A percentile compares a stretch with the other conserved stretches of the same genome.
Conservation (phyloP, 2,888 invertebrate genomes). For the Geotrupes spiniger region DNA sequence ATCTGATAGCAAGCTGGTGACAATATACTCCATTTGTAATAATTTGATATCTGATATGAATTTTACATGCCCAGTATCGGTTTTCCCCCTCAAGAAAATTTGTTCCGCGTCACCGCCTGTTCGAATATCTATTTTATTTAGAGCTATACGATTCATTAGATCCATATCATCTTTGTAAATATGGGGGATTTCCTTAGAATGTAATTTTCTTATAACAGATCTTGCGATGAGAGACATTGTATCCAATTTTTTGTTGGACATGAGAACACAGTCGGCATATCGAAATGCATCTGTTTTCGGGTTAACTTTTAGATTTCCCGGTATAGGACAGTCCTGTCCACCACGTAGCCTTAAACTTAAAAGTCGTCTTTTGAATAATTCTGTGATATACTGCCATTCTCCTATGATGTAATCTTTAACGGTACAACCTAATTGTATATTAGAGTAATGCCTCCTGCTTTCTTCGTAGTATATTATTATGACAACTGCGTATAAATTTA, state of each 20-base stretch:
- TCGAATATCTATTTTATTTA: no score
- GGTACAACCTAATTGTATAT: constrained; percentile 5
- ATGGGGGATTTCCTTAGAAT: neutral
- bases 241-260: constrained; percentile 5
- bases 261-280: constrained; percentile 3
- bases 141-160: no score
- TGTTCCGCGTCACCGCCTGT: no score
- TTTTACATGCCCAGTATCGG: neutral
- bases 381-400: constrained; percentile 13
- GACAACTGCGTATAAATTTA: constrained; percentile 16
- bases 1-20: neutral
- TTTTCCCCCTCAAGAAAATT: constrained; percentile 1
- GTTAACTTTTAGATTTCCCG: neutral
- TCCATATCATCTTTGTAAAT: no score
- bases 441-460: constrained; percentile 6
- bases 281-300: constrained; percentile 11
- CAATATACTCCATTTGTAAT: constrained; percentile 10
- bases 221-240: constrained; percentile 8
- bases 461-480: constrained; percentile 20
- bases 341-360: constrained; percentile 5
- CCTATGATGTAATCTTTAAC: constrained; percentile 12
- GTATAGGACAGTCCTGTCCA: constrained; percentile 2
- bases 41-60: constrained; percentile 9
- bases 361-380: constrained; percentile 9
- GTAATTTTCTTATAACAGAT: constrained; percentile 8